phyloP scores from a whole-genome alignment of 35 echinoderm and acorn worm species.

The Chiridota heheva region DNA sequence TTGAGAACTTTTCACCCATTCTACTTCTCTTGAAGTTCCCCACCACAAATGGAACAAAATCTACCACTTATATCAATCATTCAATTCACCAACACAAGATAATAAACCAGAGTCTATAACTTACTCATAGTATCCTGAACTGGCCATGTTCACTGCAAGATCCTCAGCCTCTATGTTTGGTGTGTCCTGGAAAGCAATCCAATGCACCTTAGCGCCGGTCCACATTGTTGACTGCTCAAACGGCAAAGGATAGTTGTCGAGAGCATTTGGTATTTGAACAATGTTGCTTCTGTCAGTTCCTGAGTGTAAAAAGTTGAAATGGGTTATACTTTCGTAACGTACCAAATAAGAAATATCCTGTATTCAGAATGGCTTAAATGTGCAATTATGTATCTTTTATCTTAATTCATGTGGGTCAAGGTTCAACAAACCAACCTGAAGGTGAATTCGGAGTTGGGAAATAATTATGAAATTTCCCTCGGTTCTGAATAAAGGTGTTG shows the following conservation, averaged over 20 bases:
- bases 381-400: neutral
- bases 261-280: slow-evolving; percentile 57
- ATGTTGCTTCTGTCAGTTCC: slow-evolving; percentile 92
- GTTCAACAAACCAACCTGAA: neutral
- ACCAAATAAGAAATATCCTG: no score
- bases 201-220: slow-evolving; percentile 61
- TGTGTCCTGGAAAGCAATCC: slow-evolving; percentile 48
- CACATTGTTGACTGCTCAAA: slow-evolving; percentile 73
- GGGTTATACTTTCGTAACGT: neutral
- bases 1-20: no score
- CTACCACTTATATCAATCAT: no score
- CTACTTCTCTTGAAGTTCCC: no score
- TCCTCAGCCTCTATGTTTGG: slow-evolving; percentile 40
- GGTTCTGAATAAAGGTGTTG: neutral
- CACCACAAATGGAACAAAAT: no score
- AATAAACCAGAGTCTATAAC: slow-evolving; percentile 9
- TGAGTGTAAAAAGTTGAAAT: slow-evolving; percentile 12
- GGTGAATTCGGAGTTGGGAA: no score
- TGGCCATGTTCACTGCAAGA: slow-evolving; percentile 90
- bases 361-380: neutral
- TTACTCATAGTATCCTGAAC: slow-evolving; percentile 88
- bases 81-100: neutral
- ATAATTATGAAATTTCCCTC: neutral
- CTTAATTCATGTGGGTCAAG: neutral
- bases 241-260: slow-evolving; percentile 83